Evolutionary conservation across 2,888 invertebrate genomes (phyloP).

Genomic region (Myathropa florea): DNA sequence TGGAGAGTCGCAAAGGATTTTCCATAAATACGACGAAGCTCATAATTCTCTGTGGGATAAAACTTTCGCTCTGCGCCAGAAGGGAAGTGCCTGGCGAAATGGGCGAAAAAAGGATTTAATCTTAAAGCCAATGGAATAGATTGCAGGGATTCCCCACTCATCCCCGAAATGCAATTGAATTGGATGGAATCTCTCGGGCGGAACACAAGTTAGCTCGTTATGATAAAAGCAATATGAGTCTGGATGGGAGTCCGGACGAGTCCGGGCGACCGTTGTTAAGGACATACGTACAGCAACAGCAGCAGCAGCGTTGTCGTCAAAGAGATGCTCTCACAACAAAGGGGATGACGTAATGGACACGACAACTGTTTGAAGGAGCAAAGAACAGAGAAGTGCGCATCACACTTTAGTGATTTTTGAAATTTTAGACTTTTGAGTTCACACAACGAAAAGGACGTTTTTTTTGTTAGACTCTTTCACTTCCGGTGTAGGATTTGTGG

Average conservation of each 20-base stretch:
- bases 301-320: no score
- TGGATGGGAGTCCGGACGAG: neutral
- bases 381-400: neutral
- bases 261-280: no score
- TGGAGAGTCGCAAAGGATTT: conserved; percentile 31
- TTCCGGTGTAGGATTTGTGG: neutral
- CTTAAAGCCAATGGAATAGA: conserved; percentile 45
- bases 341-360: neutral
- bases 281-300: no score
- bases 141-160: conserved; percentile 1
- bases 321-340: neutral
- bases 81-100: neutral
- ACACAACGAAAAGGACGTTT: neutral
- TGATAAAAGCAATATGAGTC: neutral
- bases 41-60: conserved; percentile 45
- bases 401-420: neutral
- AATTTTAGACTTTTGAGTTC: neutral
- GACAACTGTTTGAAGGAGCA: neutral
- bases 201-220: neutral
- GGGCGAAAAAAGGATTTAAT: conserved; percentile 9
- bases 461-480: neutral
- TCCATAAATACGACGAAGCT: conserved; percentile 43
- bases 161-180: conserved; percentile 31
- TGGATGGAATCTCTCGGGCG: neutral
- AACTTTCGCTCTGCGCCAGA: conserved; percentile 5